Base-by-base conservation (phyloP, 2,888 invertebrate genomes). In the Drosophila rellima region DNA sequence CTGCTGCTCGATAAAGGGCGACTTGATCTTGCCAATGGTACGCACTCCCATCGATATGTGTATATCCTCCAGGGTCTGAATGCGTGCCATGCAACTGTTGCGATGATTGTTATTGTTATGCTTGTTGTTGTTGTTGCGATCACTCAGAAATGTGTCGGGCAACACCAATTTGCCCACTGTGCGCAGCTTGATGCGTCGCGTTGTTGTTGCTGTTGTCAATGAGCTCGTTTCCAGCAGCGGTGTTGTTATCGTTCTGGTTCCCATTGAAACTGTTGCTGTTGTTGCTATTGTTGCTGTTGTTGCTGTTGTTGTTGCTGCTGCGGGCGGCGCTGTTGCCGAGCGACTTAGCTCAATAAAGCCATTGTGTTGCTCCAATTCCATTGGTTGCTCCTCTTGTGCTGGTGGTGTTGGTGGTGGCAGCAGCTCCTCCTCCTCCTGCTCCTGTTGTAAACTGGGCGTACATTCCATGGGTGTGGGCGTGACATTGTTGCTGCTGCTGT, bases 1-100 rank as follows among this genome's bases (percentile, higher is more conserved):
- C 45, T 89, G 91, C 39, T 90, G 88, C 48, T 92, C 91, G 7
- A 92, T 90, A 50, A 92, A 92, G 1, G 91, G 91, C 0, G 92
- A 92, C 65, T 92, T 92, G 35, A 92, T 86, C 74, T 92, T 92
- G 17, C 92, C 92, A n/a, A 92, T 92, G 66, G 90, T 88, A 39
- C 91, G 91, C 5, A 74, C 55, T 0, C 60, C 66, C 55, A 83
- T 56, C 5, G 77, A 55, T 8, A 75, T 42, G n/a, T 77, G 75
- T 5, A 87, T 52, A 5, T 82, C 62, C 42, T 82, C 84, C n/a
- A 74, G 5, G 0, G 63, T 82, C 18, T 82, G 73, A 15, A 81
- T 48, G 1, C 78, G 74, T 3, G 50, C 69, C 17, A 70, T 3
- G 23, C 72, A 76, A 17, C 66, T 71, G 39, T 47, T 70, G 13